Percentiles rank a stretch among this genome's conserved stretches.
These are phyloP conservation scores for Falco concolor DNA, from an alignment of 2,797 vertebrate genomes.

Conservation along the genomic window DNA sequence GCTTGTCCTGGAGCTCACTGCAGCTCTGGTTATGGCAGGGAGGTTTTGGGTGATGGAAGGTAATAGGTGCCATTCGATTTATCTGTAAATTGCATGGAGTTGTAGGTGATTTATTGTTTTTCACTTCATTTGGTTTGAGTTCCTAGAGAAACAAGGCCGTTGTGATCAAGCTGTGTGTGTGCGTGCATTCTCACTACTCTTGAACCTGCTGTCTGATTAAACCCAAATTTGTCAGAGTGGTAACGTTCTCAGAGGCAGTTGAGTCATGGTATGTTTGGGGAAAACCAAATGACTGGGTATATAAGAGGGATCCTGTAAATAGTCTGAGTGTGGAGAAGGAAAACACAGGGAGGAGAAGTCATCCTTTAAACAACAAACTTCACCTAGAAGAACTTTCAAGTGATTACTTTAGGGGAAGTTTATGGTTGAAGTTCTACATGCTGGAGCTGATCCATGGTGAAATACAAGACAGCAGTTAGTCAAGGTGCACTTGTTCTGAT, in stretches of 20 bases:
- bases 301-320: neutral
- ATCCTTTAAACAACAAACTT: neutral
- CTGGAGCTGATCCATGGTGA: neutral
- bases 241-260: neutral
- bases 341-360: neutral
- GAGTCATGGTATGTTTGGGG: neutral
- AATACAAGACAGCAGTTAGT: rapidly evolving
- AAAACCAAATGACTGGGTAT: neutral
- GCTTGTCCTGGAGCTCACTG: neutral
- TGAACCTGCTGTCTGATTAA: neutral
- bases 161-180: neutral
- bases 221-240: neutral
- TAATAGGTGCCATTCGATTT: rapidly evolving
- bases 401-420: neutral
- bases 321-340: neutral
- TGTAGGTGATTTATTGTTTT: neutral
- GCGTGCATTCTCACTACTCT: neutral
- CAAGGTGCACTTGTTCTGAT: neutral
- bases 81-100: rapidly evolving
- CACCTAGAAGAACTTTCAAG: neutral
- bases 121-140: rapidly evolving
- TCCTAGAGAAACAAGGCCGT: rapidly evolving
- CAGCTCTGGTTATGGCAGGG: rapidly evolving
- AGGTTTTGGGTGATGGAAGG: too few species aligned
- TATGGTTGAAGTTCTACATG: rapidly evolving